Percentiles rank a stretch among this genome's conserved stretches.
Conservation (phyloP, 2,888 invertebrate species). For the Trimorus sp. region DNA sequence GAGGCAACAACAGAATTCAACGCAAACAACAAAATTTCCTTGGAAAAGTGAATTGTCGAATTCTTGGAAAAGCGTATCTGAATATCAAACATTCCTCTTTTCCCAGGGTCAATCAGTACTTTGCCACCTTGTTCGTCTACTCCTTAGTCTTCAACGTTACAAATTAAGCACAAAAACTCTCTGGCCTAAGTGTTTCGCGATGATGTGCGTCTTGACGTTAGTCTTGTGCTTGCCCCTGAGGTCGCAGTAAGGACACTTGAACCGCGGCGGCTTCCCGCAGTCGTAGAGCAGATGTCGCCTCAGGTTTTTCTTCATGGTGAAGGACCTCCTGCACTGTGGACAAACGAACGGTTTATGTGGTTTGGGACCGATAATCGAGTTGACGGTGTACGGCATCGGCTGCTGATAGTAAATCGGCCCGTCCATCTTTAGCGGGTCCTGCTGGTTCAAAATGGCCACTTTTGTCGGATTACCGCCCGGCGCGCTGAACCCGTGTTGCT, state of each 20-base stretch:
- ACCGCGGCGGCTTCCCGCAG: slow-evolving; percentile 73
- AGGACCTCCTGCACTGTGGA: slow-evolving; percentile 70
- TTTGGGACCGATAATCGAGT: slow-evolving; percentile 30
- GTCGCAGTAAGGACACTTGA: slow-evolving; percentile 77
- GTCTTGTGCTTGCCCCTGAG: slow-evolving; percentile 71
- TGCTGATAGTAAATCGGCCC: slow-evolving; percentile 47
- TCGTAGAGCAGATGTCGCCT: slow-evolving; percentile 66
- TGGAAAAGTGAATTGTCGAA: too few species aligned
- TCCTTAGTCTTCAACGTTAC: slow-evolving; percentile 27
- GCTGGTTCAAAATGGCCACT: slow-evolving; percentile 14
- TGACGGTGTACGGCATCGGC: slow-evolving; percentile 35
- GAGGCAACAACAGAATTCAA: too few species aligned
- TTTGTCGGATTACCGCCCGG: slow-evolving; percentile 5
- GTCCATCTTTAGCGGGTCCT: slow-evolving; percentile 39
- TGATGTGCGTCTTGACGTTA: slow-evolving; percentile 67
- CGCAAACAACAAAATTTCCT: too few species aligned
- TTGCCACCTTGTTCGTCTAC: too few species aligned
- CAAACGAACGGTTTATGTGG: slow-evolving; percentile 64
- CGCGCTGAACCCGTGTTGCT: slow-evolving; percentile 38
- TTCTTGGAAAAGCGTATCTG: too few species aligned
- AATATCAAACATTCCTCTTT: too few species aligned
- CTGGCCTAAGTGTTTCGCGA: slow-evolving; percentile 62
- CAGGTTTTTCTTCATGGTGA: slow-evolving; percentile 68
- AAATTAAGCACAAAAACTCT: slow-evolving; percentile 64
- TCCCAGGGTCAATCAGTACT: neutral